Evolutionary conservation across 2,113 vertebrate genomes (phyloP).

Genomic region (Eulemur rufifrons): DNA sequence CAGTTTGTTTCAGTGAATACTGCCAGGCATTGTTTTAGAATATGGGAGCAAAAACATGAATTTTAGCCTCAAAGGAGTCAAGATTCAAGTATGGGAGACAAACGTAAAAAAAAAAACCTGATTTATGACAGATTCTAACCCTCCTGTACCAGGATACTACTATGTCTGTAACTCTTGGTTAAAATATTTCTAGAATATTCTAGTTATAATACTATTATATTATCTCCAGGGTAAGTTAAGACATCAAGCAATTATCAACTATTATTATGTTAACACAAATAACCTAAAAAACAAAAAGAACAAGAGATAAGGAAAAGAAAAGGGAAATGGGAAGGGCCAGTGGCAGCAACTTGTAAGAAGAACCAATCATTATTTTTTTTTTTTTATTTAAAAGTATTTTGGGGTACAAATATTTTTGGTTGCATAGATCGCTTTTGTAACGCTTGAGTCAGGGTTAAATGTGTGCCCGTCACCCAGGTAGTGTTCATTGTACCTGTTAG

Average conservation of each 20-base stretch:
- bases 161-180: not conserved
- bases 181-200: not conserved
- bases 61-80: not conserved
- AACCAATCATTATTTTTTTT: not conserved
- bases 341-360: not conserved
- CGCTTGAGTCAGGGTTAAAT: too few species aligned
- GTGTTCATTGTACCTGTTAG: too few species aligned
- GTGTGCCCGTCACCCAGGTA: too few species aligned
- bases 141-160: not conserved
- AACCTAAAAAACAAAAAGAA: not conserved
- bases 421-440: too few species aligned
- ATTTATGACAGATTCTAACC: not conserved
- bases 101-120: not conserved
- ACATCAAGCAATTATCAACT: not conserved
- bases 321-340: not conserved
- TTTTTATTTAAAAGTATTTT: too few species aligned
- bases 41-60: not conserved
- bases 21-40: not conserved
- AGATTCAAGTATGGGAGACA: not conserved
- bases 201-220: not conserved
- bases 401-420: too few species aligned
- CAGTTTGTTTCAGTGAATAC: not conserved
- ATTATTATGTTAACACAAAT: not conserved
- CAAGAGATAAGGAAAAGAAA: not conserved
- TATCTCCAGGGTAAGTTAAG: not conserved